These are phyloP conservation scores for Heliconius melpomene DNA, from an alignment of 1,140 invertebrate genomes.

Conservation along the genomic window DNA sequence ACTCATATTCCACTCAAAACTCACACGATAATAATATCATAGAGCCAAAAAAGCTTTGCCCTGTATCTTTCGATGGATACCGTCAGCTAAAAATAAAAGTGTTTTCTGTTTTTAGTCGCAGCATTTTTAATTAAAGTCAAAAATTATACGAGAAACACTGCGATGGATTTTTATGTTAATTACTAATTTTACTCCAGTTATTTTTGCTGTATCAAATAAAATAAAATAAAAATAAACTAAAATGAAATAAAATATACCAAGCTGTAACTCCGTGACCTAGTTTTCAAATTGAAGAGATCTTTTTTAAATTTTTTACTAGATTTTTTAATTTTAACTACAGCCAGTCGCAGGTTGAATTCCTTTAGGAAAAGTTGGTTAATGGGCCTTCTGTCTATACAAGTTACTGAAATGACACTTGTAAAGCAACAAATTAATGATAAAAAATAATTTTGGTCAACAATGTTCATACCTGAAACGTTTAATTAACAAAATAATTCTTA, in stretches of 20 bases:
- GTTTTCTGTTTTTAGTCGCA: not conserved
- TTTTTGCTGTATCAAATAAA: conserved; percentile 9
- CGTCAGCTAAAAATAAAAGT: not conserved
- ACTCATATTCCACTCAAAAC: not conserved
- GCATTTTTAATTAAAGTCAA: conserved; percentile 13
- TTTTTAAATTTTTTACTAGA: conserved; percentile 12
- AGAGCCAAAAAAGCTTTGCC: not conserved
- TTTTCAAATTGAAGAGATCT: conserved; percentile 5
- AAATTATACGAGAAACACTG: conserved; percentile 7
- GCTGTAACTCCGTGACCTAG: not conserved
- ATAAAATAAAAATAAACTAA: not conserved
- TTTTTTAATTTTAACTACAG: conserved; percentile 5
- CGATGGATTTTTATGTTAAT: conserved; percentile 13
- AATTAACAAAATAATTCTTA: too few species aligned
- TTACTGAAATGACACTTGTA: not conserved
- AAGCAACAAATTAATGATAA: not conserved
- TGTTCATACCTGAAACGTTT: too few species aligned
- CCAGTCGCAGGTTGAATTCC: not conserved
- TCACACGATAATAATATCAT: conserved; percentile 4
- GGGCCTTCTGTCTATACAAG: not conserved
- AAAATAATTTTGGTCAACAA: too few species aligned
- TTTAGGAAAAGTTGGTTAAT: not conserved
- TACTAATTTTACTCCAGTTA: conserved; percentile 12
- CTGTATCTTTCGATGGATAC: not conserved
- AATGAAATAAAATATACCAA: conserved; percentile 8